Evolutionary conservation across 2,888 invertebrate species (phyloP), one percentile per base, ranked within the genome.

Genomic region (Amblyjoppa proteus): DNA sequence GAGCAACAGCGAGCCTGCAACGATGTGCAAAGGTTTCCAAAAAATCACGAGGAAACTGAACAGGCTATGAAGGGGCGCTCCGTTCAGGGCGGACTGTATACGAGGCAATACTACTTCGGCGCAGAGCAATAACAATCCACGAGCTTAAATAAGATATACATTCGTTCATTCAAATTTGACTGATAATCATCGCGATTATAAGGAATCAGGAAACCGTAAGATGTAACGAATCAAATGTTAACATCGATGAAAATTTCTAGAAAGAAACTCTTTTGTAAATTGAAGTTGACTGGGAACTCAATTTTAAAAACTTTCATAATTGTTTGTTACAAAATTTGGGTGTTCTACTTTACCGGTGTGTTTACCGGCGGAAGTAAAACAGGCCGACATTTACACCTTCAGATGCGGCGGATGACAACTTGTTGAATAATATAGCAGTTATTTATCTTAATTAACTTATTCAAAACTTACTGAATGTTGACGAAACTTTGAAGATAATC

Each of bases 381-480:
- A 53, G 3, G 16, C 3, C 3, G 7, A 38, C 11, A 16, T 16
- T 34, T 1, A n/a, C 9, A 38, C 66, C 7, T 6, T 3, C 61
- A 61, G 4, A 25, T 16, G 16, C 13, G 41, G 11, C 2, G 3
- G 41, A 41, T 41, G 28, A 31, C 28, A 31, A 61, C 31, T 61
- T 61, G 31, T 61, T 61, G 31, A 31, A 61, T 11, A 31, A 31
- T 61, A 61, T 31, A 11, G 1, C 11, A 31, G 11, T 61, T 13
- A 16, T 31, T 31, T 34, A 53, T 25, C 4, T 34, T 64, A 53
- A 66, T 25, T 16, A 38, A 20, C 16, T 9, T 76, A 16, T 66
- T 20, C 41, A 38, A 9, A 70, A 85, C 85, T 85, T 68, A 85
- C 83, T 38, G 61, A 68, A 69, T 13, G 76, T 53, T 80, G 82